Conservation (phyloP, 2,797 vertebrate genomes). For the Valencia hispanica region DNA sequence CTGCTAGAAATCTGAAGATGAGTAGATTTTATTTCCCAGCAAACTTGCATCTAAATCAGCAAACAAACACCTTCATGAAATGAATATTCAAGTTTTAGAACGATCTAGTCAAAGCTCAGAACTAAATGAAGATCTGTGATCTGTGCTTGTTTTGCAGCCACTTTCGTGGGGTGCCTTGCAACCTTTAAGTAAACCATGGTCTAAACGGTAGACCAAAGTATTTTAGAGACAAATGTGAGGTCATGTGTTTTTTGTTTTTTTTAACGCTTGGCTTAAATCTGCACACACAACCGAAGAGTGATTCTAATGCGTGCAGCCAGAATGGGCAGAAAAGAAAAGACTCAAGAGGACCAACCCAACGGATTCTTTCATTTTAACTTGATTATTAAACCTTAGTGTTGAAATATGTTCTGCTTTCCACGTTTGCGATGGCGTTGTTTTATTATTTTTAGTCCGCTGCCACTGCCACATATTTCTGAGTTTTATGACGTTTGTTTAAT, state of each 20-base stretch:
- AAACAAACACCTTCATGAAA: not conserved
- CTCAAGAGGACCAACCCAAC: not conserved
- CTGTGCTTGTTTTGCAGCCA: not conserved
- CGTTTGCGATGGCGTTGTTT: not conserved
- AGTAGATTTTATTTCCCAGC: not conserved
- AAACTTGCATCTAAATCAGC: not conserved
- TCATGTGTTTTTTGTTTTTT: not conserved
- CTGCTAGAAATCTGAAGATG: not conserved
- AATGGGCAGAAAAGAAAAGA: not conserved
- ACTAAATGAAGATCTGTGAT: not conserved
- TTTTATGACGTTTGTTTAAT: slow-evolving; percentile 36
- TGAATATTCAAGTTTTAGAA: not conserved
- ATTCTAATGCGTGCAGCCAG: not conserved
- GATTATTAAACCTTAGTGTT: not conserved
- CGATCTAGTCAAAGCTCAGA: not conserved
- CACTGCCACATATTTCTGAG: slow-evolving; percentile 9
- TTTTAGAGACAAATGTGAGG: not conserved
- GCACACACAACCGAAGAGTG: not conserved
- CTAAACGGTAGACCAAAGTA: not conserved
- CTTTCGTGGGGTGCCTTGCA: no score
- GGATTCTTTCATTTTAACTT: not conserved
- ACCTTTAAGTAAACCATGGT: no score
- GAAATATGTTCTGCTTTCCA: not conserved
- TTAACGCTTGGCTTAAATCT: no score
- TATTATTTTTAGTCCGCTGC: not conserved